These are phyloP conservation scores for Lasioglossum marginatum DNA, from an alignment of 2,888 invertebrate species.

Conservation along the genomic window DNA sequence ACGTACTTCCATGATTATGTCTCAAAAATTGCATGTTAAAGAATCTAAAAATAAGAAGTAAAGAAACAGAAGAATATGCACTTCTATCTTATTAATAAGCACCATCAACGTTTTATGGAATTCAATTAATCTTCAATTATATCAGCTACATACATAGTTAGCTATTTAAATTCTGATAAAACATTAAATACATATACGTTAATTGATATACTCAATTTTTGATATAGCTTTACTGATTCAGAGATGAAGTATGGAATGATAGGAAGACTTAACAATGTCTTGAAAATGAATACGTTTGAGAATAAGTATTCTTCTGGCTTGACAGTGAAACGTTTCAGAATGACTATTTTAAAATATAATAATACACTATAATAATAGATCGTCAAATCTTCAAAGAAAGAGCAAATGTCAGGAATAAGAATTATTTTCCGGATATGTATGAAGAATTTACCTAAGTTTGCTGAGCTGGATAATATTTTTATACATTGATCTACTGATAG, in stretches of 20 bases:
- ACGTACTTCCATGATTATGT: constrained; percentile 35
- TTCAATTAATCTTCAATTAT: constrained; percentile 25
- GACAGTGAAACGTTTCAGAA: constrained; percentile 16
- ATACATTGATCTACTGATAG: constrained; percentile 69
- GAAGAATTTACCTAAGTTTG: constrained; percentile 64
- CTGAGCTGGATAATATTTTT: constrained; percentile 62
- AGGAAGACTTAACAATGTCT: constrained; percentile 64
- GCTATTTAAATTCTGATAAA: constrained; percentile 37
- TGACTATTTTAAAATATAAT: constrained; percentile 2
- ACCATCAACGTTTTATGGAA: constrained; percentile 44
- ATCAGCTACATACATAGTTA: constrained; percentile 25
- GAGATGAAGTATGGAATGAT: constrained; percentile 54
- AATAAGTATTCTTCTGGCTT: background rate
- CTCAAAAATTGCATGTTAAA: constrained; percentile 29
- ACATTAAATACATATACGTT: constrained; percentile 34
- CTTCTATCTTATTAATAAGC: constrained; percentile 49
- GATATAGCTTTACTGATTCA: constrained; percentile 37
- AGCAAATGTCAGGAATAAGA: background rate
- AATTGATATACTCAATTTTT: constrained; percentile 45
- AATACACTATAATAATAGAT: background rate
- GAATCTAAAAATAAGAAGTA: constrained; percentile 19
- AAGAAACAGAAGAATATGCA: constrained; percentile 29
- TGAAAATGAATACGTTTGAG: constrained; percentile 54
- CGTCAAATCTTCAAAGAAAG: constrained; percentile 8
- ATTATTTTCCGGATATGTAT: constrained; percentile 39